These are phyloP conservation scores for Alitta virens DNA, from an alignment of 2,888 invertebrate genomes.

Conservation along the genomic window DNA sequence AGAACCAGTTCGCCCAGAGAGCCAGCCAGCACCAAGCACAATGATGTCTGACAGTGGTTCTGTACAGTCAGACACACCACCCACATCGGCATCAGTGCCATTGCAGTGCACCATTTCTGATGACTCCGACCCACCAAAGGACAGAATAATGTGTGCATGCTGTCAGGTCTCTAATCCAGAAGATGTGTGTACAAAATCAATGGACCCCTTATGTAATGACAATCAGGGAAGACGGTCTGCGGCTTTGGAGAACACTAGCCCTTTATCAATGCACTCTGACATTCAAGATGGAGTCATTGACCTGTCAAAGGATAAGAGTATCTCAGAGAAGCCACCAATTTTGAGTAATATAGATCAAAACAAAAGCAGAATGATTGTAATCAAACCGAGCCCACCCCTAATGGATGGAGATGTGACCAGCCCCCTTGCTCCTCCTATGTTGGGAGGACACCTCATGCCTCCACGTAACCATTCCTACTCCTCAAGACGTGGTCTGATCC, in stretches of 20 bases:
- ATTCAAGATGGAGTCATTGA: constrained; percentile 40
- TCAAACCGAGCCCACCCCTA: constrained; percentile 29
- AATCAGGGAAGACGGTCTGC: not conserved
- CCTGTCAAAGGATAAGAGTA: constrained; percentile 36
- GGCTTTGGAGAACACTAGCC: not conserved
- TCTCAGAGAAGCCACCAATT: not conserved
- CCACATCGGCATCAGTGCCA: not conserved
- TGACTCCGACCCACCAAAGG: not conserved
- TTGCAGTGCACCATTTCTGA: not conserved
- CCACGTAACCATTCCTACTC: constrained; percentile 43
- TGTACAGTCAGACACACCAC: not conserved
- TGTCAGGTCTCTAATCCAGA: constrained; percentile 4
- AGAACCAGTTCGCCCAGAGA: not conserved
- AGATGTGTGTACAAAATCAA: not conserved
- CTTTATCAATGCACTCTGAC: constrained; percentile 13
- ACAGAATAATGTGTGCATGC: constrained; percentile 20
- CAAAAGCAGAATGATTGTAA: constrained; percentile 27
- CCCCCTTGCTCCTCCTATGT: constrained; percentile 8
- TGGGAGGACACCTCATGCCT: constrained; percentile 27
- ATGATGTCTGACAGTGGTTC: not conserved
- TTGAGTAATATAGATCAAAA: constrained; percentile 2
- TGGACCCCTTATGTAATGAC: not conserved
- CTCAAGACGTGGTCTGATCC: constrained; percentile 44
- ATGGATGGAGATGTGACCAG: constrained; percentile 4
- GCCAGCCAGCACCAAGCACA: not conserved